Evolutionary conservation across 2,797 vertebrate species (phyloP).

Genomic region (Antrozous pallidus): DNA sequence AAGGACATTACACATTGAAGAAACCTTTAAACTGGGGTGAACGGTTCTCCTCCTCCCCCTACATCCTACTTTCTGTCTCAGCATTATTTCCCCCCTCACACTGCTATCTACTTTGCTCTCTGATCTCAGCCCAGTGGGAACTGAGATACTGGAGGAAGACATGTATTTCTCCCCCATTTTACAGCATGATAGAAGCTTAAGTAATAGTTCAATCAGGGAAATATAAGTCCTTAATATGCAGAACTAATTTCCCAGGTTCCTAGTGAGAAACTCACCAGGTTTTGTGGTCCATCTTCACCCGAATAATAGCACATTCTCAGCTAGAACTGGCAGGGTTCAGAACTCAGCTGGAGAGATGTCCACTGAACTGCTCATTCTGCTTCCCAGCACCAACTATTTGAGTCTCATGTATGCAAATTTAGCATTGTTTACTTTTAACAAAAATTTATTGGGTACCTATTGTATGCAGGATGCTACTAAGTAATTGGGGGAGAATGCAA

Average conservation of each 20-base stretch:
- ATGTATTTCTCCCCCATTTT: not conserved
- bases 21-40: not conserved
- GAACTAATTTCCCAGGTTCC: not conserved
- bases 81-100: not conserved
- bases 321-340: not conserved
- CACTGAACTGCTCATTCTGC: not conserved
- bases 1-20: not conserved
- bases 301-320: not conserved
- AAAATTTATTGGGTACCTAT: not conserved
- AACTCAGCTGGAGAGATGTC: not conserved
- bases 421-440: constrained; percentile 20
- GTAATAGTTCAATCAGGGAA: constrained; percentile 23
- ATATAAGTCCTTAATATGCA: not conserved
- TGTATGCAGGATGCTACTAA: not conserved
- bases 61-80: not conserved
- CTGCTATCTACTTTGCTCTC: not conserved
- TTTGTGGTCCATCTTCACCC: not conserved
- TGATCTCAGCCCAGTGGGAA: constrained; percentile 27
- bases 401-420: not conserved
- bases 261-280: not conserved
- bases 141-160: not conserved
- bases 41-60: not conserved
- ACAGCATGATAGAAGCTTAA: not conserved
- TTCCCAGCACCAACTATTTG: not conserved
- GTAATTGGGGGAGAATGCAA: not conserved